Evolutionary conservation across 1,140 invertebrate genomes (phyloP).

Genomic region (Penaeus vannamei): DNA sequence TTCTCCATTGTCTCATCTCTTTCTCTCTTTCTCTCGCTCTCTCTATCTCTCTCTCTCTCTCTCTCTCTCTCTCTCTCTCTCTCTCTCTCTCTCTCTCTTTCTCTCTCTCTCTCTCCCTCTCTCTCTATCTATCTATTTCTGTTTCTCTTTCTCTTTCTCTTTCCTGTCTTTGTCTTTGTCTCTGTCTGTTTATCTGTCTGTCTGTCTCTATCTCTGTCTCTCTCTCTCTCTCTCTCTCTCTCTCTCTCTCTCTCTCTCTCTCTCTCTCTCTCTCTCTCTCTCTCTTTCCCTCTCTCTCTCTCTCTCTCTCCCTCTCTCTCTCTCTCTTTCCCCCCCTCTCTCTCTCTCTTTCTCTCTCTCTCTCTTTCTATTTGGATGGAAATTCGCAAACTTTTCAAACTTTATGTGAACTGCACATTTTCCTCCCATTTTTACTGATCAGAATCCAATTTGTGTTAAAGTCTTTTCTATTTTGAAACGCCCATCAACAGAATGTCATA

Average conservation of each 20-base stretch:
- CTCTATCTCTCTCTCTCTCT: not conserved
- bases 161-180: not conserved
- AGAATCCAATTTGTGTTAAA: too few relatives aligned
- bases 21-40: too few relatives aligned
- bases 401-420: constrained; percentile 10
- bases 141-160: not conserved
- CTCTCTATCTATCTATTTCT: not conserved
- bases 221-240: constrained; percentile 29
- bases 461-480: too few relatives aligned
- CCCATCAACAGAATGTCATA: too few relatives aligned
- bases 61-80: constrained; percentile 16
- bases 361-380: not conserved
- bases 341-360: constrained; percentile 18
- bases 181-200: not conserved
- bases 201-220: not conserved
- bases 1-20: too few relatives aligned
- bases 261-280: constrained; percentile 26
- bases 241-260: constrained; percentile 22
- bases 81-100: constrained; percentile 49
- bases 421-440: not conserved
- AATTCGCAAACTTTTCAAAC: not conserved
- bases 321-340: constrained; percentile 9
- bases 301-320: not conserved
- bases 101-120: constrained; percentile 31
- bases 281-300: constrained; percentile 34